Evolutionary conservation across 2,113 vertebrate species (phyloP).

Genomic region (Eira barbara): DNA sequence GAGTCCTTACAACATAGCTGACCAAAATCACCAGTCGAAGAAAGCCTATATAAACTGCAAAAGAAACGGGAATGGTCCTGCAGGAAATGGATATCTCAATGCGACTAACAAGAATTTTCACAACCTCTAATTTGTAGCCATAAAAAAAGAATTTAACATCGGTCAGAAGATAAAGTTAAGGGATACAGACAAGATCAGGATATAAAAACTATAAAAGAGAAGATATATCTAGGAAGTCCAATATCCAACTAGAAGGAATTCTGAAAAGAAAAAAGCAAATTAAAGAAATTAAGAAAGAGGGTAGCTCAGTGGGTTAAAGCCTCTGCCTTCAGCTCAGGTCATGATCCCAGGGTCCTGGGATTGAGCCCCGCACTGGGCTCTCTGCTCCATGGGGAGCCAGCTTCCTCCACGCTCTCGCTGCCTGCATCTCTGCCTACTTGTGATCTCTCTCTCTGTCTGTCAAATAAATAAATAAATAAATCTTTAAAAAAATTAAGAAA

Average conservation of each 20-base stretch:
- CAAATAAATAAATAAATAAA: too few species aligned
- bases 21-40: background rate
- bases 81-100: background rate
- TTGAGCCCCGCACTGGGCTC: too few species aligned
- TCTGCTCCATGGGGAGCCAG: too few species aligned
- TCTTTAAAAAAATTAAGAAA: constrained; percentile 4
- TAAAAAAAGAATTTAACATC: constrained; percentile 28
- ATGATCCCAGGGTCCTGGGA: too few species aligned
- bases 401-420: too few species aligned
- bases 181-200: background rate
- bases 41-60: background rate
- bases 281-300: background rate
- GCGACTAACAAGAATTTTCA: background rate
- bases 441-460: too few species aligned
- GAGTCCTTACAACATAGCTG: background rate
- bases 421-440: too few species aligned
- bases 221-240: background rate
- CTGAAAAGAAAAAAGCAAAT: background rate
- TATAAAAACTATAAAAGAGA: background rate
- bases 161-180: background rate
- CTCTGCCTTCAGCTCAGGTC: too few species aligned
- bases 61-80: background rate
- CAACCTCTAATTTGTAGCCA: background rate
- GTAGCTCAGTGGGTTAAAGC: too few species aligned
- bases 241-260: constrained; percentile 16